Conservation (phyloP, 1,140 invertebrate species). For the Brachystomella parvula region DNA sequence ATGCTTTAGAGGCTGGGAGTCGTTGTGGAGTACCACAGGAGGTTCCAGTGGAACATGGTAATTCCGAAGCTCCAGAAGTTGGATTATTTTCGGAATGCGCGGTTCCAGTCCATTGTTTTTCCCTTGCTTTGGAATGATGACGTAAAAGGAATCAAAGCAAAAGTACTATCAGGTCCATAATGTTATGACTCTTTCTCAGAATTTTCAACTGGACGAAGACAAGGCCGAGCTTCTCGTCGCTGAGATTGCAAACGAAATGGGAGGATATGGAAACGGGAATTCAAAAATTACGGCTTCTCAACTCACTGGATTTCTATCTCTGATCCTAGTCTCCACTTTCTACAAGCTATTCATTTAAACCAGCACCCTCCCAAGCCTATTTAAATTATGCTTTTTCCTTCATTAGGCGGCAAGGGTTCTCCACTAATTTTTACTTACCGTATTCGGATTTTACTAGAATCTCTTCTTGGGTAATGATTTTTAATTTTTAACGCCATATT, state of each 20-base stretch:
- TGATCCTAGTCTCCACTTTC: too few relatives aligned
- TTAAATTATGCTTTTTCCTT: too few relatives aligned
- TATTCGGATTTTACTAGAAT: too few relatives aligned
- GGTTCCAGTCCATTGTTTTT: constrained; percentile 9
- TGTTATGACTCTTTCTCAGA: constrained; percentile 4
- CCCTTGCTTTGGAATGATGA: constrained; percentile 30
- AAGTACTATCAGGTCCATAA: not conserved
- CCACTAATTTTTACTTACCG: too few relatives aligned
- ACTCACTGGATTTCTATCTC: too few relatives aligned
- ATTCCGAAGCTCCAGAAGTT: constrained; percentile 15
- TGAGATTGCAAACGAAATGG: constrained; percentile 22
- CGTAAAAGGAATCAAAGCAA: constrained; percentile 9
- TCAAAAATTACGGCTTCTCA: too few relatives aligned
- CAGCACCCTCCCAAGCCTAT: too few relatives aligned
- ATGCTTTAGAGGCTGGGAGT: constrained; percentile 14
- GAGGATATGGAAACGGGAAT: constrained; percentile 17
- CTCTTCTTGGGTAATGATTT: too few relatives aligned
- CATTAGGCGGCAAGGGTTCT: too few relatives aligned
- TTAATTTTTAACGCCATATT: too few relatives aligned
- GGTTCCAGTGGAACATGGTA: constrained; percentile 25
- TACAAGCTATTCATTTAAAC: too few relatives aligned
- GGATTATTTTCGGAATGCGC: constrained; percentile 19
- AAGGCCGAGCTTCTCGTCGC: constrained; percentile 25
- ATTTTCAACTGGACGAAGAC: constrained; percentile 22
- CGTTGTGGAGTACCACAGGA: constrained; percentile 12